Conservation (phyloP, 1,140 invertebrate species). For the Chrysomallon squamiferum region DNA sequence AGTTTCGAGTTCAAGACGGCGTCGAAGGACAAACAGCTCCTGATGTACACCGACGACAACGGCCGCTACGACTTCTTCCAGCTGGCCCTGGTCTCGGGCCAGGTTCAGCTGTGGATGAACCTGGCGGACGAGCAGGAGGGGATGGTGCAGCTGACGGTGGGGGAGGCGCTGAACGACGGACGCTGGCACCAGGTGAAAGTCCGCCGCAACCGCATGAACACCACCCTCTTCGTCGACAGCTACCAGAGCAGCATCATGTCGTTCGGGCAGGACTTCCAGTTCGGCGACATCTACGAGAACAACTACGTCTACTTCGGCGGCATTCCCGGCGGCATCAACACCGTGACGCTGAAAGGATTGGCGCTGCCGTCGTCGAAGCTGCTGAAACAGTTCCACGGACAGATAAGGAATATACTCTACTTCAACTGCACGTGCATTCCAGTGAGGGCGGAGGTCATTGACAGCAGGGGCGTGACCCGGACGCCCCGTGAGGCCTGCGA, state of each 20-base stretch:
- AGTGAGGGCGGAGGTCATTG: conserved; percentile 37
- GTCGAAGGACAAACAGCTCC: conserved; percentile 20
- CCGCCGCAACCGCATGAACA: conserved; percentile 50
- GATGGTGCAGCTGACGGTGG: conserved; percentile 35
- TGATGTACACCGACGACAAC: conserved; percentile 59
- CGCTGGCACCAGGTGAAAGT: conserved; percentile 53
- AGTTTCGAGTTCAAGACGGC: conserved; percentile 56
- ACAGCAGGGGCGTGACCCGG: conserved; percentile 20
- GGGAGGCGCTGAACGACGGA: conserved; percentile 41
- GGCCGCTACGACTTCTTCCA: conserved; percentile 51
- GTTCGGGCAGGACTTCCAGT: conserved; percentile 46
- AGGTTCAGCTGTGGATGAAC: conserved; percentile 45
- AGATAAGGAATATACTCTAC: conserved; percentile 56
- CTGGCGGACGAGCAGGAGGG: conserved; percentile 44
- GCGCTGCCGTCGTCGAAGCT: conserved; percentile 38
- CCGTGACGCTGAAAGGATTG: conserved; percentile 21
- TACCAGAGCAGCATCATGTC: conserved; percentile 31
- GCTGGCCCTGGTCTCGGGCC: conserved; percentile 30
- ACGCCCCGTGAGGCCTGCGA: conserved; percentile 47
- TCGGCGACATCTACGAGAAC: conserved; percentile 33
- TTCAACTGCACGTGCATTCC: conserved; percentile 55
- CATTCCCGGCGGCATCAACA: conserved; percentile 28
- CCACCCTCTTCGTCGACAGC: conserved; percentile 45
- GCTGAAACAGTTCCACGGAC: conserved; percentile 28
- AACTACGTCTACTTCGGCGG: conserved; percentile 54